Evolutionary conservation across 2,113 vertebrate species (phyloP).

Genomic region (Orientallactaga bullata): DNA sequence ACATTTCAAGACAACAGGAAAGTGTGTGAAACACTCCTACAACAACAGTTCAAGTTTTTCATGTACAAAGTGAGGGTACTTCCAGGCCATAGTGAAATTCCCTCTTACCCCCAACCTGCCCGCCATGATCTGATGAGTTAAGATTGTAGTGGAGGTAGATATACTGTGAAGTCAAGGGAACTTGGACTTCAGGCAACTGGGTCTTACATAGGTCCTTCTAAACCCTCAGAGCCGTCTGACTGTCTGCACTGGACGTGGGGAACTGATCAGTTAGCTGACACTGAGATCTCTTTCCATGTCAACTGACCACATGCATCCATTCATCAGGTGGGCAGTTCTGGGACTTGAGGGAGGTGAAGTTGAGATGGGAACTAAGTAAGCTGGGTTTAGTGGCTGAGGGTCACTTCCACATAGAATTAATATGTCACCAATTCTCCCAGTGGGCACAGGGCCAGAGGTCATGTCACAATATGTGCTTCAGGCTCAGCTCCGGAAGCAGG

Average conservation of each 20-base stretch:
- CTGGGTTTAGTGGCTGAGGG: background rate
- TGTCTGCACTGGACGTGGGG: background rate
- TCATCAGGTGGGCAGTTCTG: background rate
- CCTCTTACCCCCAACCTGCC: background rate
- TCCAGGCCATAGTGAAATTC: background rate
- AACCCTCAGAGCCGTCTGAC: background rate
- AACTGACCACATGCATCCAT: background rate
- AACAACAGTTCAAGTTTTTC: background rate
- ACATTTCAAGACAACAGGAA: slow-evolving; percentile 26
- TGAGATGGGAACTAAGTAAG: background rate
- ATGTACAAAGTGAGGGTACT: background rate
- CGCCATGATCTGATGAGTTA: background rate
- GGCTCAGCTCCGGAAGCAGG: background rate
- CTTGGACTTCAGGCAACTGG: background rate
- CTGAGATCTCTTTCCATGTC: background rate
- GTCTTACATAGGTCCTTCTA: background rate
- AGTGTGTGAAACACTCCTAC: background rate
- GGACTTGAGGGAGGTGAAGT: background rate
- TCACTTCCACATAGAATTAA: background rate
- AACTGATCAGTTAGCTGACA: background rate
- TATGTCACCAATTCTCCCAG: background rate
- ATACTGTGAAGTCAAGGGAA: background rate
- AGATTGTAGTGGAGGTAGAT: background rate
- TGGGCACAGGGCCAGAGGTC: background rate
- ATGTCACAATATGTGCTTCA: rapidly evolving